Conservation (phyloP, 92 coral and sea anemone species). For the Muricea muricata region DNA sequence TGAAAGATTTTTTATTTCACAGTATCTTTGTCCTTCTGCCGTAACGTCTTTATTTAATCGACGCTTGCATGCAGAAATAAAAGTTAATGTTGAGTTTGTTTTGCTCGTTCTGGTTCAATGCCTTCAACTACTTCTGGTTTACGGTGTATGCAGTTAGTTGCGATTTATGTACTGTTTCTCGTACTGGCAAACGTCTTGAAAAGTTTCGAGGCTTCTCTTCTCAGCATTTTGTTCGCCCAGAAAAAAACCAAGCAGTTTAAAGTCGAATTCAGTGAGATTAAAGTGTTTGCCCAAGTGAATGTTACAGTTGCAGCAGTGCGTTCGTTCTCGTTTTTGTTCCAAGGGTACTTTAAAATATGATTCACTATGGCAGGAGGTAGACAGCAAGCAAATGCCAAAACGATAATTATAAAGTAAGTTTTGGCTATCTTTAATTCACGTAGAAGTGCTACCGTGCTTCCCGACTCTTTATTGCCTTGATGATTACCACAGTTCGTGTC, state of each 20-base stretch:
- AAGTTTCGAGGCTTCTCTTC: background rate
- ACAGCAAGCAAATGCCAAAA: background rate
- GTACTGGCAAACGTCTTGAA: no score
- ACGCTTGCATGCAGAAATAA: no score
- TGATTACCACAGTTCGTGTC: background rate
- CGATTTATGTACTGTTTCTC: no score
- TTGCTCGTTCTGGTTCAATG: no score
- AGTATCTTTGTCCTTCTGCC: no score
- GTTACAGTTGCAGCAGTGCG: background rate
- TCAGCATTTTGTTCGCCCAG: background rate
- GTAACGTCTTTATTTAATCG: no score
- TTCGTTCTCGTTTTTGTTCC: background rate
- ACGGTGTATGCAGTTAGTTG: no score
- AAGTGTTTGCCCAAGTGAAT: background rate
- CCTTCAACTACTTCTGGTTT: no score
- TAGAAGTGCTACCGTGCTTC: background rate
- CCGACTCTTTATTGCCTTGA: background rate
- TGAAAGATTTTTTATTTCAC: no score
- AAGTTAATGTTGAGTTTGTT: no score
- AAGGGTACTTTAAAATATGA: background rate
- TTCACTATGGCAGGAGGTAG: background rate
- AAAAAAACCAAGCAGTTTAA: no score
- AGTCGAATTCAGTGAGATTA: background rate
- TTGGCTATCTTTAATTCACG: background rate
- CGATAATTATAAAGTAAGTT: background rate